Base-by-base conservation (phyloP, 2,888 invertebrate species). In the Xestia xanthographa region DNA sequence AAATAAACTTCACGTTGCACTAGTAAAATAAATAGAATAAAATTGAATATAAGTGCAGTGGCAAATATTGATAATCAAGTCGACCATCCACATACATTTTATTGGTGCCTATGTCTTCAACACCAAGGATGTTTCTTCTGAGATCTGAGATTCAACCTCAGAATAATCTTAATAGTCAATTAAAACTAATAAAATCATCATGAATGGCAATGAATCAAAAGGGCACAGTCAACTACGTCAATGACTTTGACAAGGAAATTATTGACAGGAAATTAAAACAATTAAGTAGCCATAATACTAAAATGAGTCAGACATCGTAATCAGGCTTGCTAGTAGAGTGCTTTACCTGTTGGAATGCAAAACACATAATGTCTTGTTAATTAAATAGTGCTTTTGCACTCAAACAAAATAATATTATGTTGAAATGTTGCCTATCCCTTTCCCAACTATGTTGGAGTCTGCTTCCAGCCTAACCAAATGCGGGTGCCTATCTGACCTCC, bases 191-290 rank as follows among this genome's bases (percentile, higher is more conserved):
- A 50, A 45, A 53, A 63, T 26, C 9, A 38, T 70, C 5, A 79
- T 29, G n/a, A 38, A 34, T 71, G 29, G 22, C 34, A 63, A 80
- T 72, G 8, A 41, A 29, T 69, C 26, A 12, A 78, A 20, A 26
- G 26, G 29, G 62, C 22, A 50, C 26, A n/a, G 12, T 34, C 29
- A 60, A 43, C 17, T 26, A 62, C 20, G 22, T 43, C 11, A 17
- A 17, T 69, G 26, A 22, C 48, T 29, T 22, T 50, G 5, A 43
- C n/a, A 68, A 79, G 56, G 29, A 62, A 60, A 70, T 62, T 43
- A 34, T 48, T 12, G 56, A 41, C 72, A 80, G 80, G 63, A 77
- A 71, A 72, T 65, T 72, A n/a, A 41, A n/a, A n/a, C 20, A 63
- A 65, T 63, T 63, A 34, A 29, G 2, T 20, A 71, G 72, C 63